These are phyloP conservation scores for Dynastes hyllus DNA, from an alignment of 2,888 invertebrate genomes.

Conservation along the genomic window DNA sequence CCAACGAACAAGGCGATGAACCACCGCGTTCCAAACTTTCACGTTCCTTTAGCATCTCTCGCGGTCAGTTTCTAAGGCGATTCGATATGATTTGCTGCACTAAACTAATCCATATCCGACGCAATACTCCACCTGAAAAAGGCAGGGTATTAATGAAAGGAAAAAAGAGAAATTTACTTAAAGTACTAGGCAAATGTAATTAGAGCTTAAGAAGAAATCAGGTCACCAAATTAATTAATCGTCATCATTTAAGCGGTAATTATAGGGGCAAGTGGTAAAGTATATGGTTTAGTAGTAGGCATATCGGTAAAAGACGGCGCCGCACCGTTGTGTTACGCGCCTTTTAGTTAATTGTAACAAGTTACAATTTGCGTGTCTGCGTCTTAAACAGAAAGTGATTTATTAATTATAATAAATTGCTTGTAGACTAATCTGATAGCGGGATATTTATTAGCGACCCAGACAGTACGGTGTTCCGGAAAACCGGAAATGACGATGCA, in stretches of 20 bases:
- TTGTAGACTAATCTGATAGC: slow-evolving; percentile 28
- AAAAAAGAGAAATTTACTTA: slow-evolving; percentile 1
- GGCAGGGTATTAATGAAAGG: slow-evolving; percentile 2
- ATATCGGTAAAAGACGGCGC: slow-evolving; percentile 17
- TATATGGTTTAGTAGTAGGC: neutral
- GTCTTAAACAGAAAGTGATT: slow-evolving; percentile 26
- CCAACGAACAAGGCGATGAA: slow-evolving; percentile 70
- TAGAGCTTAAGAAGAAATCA: neutral
- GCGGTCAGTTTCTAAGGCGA: slow-evolving; percentile 8
- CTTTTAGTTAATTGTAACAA: slow-evolving; percentile 30
- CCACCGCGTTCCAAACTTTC: slow-evolving; percentile 74
- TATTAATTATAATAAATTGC: slow-evolving; percentile 44
- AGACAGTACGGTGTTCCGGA: slow-evolving; percentile 9
- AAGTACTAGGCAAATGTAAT: neutral
- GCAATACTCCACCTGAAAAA: slow-evolving; percentile 27
- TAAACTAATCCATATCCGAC: slow-evolving; percentile 17
- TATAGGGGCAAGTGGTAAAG: neutral
- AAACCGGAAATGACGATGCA: slow-evolving; percentile 32
- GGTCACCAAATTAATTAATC: slow-evolving; percentile 18
- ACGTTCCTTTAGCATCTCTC: slow-evolving; percentile 80
- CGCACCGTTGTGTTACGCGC: slow-evolving; percentile 28
- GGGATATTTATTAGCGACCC: slow-evolving; percentile 37
- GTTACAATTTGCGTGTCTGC: slow-evolving; percentile 38
- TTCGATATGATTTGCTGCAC: slow-evolving; percentile 1
- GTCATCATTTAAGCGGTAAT: neutral